Conservation (phyloP, 2,113 vertebrate species). For the Bos javanicus region DNA sequence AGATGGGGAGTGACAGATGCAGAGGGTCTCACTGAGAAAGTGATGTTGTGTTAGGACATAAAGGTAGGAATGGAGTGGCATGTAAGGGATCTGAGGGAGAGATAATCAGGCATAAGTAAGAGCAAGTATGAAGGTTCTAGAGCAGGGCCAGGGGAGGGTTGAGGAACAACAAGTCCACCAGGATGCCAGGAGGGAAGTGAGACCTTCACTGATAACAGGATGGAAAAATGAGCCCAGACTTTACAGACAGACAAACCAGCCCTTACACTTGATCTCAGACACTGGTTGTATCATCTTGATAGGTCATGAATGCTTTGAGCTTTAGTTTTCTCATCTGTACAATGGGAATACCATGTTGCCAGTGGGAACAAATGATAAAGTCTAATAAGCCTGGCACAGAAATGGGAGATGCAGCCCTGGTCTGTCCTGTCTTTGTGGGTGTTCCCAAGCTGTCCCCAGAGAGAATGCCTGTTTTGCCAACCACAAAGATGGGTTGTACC, state of each 20-base stretch:
- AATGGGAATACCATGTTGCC: background rate
- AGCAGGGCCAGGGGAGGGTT: fast-evolving
- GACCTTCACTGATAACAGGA: background rate
- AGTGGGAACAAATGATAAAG: background rate
- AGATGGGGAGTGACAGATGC: background rate
- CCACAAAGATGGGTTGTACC: background rate
- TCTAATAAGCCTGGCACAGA: background rate
- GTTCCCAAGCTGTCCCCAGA: background rate
- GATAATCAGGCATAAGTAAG: too few species aligned
- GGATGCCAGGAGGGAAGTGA: background rate
- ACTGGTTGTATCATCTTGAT: background rate
- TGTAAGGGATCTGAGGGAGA: background rate
- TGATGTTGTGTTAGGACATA: background rate
- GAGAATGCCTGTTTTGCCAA: background rate
- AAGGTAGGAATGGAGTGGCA: background rate
- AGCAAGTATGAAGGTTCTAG: background rate
- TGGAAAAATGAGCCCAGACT: background rate
- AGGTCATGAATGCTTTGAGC: background rate
- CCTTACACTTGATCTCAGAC: background rate
- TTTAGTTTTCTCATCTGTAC: background rate
- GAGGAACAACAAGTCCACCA: background rate
- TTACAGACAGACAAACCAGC: background rate
- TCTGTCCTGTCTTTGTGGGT: background rate
- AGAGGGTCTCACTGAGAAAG: background rate
- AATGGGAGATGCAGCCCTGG: background rate